Evolutionary conservation across 2,113 vertebrate genomes (phyloP), one percentile per base, ranked within the genome.

Genomic region (Puma concolor): DNA sequence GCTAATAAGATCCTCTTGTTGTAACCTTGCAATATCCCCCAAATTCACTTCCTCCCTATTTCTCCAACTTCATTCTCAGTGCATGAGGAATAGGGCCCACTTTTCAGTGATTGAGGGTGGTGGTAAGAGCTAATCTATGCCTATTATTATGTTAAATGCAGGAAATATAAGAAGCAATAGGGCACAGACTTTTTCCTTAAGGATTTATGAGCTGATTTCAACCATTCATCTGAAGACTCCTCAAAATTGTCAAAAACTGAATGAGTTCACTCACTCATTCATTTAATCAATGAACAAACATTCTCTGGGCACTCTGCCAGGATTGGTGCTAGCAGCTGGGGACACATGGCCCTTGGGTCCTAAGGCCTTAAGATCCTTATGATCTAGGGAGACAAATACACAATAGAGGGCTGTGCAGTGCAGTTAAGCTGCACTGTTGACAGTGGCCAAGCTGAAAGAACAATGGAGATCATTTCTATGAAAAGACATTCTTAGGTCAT

Each of bases 161-260:
- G 76, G 14, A 91, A 92, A 84, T 54, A 19, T 2, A 82, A 84
- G 54, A 25, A 82, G 12, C 4, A 31, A 44, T 36, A 74, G 25
- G 41, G 19, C 12, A 66, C 7, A 74, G 83, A 87, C 9, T 67
- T 93, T 93, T 71, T 21, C 19, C 31, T 64, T 23, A 67, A 90
- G 36, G 60, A 72, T 81, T 77, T 93, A 38, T 50, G n/a, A 38
- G 97, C 13, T 50, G 27, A 92, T 57, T 94, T 93, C 52, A 95
- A 79, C 0, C 13, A 92, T 12, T 84, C n/a, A 88, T 77, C 23
- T 81, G 71, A 87, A 74, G 91, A 94, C 17, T 94, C 36, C 33
- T 92, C 50, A 67, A 96, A 52, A 81, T 7, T 72, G 48, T 92
- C 57, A 88, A 80, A 77, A 52, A 85, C 83, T 27, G 63, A 79